Conservation (phyloP, 2,113 vertebrate species). For the Hyperoodon ampullatus region DNA sequence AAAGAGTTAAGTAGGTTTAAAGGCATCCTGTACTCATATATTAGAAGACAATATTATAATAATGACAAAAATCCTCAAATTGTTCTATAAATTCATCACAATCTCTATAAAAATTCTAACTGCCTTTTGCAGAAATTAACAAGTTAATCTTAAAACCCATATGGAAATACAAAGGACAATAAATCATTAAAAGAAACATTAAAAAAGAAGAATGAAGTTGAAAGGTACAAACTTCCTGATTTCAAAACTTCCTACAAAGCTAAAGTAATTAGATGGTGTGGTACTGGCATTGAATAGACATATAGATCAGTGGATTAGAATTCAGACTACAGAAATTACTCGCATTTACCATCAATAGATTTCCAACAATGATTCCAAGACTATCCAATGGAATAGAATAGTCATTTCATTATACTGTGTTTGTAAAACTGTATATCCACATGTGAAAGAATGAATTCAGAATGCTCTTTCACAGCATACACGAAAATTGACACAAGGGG, state of each 20-base stretch:
- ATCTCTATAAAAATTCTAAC: not conserved
- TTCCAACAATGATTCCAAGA: not conserved
- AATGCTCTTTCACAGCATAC: not conserved
- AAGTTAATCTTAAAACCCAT: not conserved
- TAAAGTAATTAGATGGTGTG: not conserved
- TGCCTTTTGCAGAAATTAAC: not conserved
- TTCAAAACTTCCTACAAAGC: not conserved
- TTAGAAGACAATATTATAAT: not conserved
- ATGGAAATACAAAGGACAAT: not conserved
- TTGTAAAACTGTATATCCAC: not conserved
- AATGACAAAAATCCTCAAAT: not conserved
- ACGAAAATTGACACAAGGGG: not conserved
- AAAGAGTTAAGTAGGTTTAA: not conserved
- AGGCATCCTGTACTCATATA: not conserved
- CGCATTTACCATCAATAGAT: not conserved
- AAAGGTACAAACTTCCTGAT: not conserved
- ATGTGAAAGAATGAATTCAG: not conserved
- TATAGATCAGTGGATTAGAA: not conserved
- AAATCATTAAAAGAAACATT: not conserved
- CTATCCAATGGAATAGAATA: not conserved
- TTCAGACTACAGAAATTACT: not conserved
- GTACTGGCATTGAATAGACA: not conserved
- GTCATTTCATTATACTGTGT: not conserved
- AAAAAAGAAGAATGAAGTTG: not conserved
- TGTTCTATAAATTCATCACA: not conserved